A percentile compares a stretch with the other conserved stretches of the same genome.
Evolutionary conservation across 2,797 vertebrate genomes (phyloP).

Genomic region (Pogonophryne albipinna): DNA sequence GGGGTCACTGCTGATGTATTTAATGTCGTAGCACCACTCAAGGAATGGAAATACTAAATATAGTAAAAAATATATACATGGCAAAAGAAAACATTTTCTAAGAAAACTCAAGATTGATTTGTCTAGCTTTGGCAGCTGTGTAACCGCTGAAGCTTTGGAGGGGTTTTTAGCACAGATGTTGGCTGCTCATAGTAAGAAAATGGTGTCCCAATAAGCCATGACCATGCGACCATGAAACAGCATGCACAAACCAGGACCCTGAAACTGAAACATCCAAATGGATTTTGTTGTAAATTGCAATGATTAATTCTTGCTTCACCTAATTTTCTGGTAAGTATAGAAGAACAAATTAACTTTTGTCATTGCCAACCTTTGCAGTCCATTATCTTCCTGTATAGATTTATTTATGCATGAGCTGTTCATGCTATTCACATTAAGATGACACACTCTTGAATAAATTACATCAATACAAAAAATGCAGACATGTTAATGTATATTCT

Average conservation of each 20-base stretch:
- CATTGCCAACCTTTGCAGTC: slow-evolving; percentile 21
- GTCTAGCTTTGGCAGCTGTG: neutral
- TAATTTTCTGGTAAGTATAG: slow-evolving; percentile 1
- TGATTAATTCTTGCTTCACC: slow-evolving; percentile 5
- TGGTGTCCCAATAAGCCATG: slow-evolving; percentile 12
- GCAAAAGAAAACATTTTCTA: neutral
- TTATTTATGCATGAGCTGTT: slow-evolving; percentile 43
- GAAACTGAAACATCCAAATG: slow-evolving; percentile 4
- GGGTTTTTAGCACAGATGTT: slow-evolving; percentile 1
- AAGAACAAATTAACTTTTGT: slow-evolving; percentile 35
- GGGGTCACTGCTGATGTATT: no score
- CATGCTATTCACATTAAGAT: slow-evolving; percentile 22
- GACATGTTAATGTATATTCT: neutral
- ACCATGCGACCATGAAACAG: slow-evolving; percentile 21
- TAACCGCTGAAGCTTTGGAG: slow-evolving; percentile 11
- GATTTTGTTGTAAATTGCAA: slow-evolving; percentile 4
- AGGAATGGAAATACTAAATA: neutral
- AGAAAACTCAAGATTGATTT: neutral
- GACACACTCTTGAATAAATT: slow-evolving; percentile 30
- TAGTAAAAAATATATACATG: neutral
- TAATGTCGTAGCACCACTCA: no score
- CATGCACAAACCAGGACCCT: neutral
- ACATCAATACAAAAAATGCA: slow-evolving; percentile 1
- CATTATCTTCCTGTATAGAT: slow-evolving; percentile 28
- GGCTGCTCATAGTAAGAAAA: no score